These are phyloP conservation scores for Petrolisthes cinctipes DNA, from an alignment of 2,888 invertebrate species.

Conservation along the genomic window DNA sequence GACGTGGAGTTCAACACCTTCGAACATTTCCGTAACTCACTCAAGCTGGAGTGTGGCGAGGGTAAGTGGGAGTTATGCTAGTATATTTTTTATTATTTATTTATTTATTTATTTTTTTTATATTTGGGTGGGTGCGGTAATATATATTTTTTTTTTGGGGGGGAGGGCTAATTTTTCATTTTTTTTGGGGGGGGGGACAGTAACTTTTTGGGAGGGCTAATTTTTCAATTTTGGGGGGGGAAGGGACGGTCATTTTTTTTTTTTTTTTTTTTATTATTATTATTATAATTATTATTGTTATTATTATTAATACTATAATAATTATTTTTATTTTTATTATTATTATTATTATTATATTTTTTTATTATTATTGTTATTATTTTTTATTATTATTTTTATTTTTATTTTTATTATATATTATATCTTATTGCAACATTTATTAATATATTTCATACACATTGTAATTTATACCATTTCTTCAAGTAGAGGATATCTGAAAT, in stretches of 20 bases:
- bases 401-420: not conserved
- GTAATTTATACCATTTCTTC: too few relatives aligned
- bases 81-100: not conserved
- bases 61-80: constrained; percentile 18
- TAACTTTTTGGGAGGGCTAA: too few relatives aligned
- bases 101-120: not conserved
- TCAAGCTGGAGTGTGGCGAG: constrained; percentile 79
- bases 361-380: too few relatives aligned
- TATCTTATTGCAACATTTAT: too few relatives aligned
- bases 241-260: not conserved
- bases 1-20: constrained; percentile 85
- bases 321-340: too few relatives aligned
- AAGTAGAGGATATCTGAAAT: too few relatives aligned
- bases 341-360: too few relatives aligned
- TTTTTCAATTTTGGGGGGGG: too few relatives aligned
- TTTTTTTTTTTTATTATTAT: not conserved
- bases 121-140: not conserved
- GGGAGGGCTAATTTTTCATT: not conserved
- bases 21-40: constrained; percentile 85
- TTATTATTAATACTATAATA: too few relatives aligned
- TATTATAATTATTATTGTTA: not conserved
- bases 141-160: not conserved
- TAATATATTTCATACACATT: too few relatives aligned
- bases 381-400: not conserved
- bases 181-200: not conserved